Base-by-base conservation (phyloP, 2,797 vertebrate genomes). In the Neostethus bicornis region DNA sequence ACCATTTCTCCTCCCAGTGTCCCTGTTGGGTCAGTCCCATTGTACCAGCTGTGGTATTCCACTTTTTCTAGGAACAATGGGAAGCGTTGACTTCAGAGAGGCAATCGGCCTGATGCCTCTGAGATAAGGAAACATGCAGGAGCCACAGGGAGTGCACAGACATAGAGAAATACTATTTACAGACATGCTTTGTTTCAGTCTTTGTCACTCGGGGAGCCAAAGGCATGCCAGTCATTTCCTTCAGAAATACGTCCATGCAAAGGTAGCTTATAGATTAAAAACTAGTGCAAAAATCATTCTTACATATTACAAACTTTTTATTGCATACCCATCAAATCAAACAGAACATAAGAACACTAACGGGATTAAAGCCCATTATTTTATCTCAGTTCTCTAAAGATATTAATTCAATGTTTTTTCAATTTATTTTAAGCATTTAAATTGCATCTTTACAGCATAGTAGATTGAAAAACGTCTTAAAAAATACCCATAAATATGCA, bases 91-190 rank as follows among this genome's bases (percentile, higher is more conserved):
- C 83, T 86, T 86, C 83, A 85, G 74, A 86, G 71, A 65, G 58
- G 25, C 29, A 9, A 65, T 66, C 47, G 35, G n/a, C 75, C 46
- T 43, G 75, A 84, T 82, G 75, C 61, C 66, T 76, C 60, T 66
- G 54, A 59, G 85, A 89, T 87, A 84, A 85, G 86, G 84, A 87
- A 89, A 82, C 76, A 14, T 61, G 72, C 79, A 72, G 82, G 85
- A 87, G 83, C 83, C 75, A 60, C 17, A 2, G 58, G 49, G 57
- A 67, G 64, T 69, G 14, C 39, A 32, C 76, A 80, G 81, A 77
- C 76, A 12, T 50, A 55, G 54, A 29, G 60, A 67, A 5, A 54
- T 60, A 59, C 85, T 88, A 88, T 88, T 87, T 86, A 83, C 82
- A 86, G 86, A 83, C 73, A 7, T 4, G 32, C 75, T 83, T 82